These are phyloP conservation scores for Hoplodrina blanda DNA, from an alignment of 2,888 invertebrate genomes.

Conservation along the genomic window DNA sequence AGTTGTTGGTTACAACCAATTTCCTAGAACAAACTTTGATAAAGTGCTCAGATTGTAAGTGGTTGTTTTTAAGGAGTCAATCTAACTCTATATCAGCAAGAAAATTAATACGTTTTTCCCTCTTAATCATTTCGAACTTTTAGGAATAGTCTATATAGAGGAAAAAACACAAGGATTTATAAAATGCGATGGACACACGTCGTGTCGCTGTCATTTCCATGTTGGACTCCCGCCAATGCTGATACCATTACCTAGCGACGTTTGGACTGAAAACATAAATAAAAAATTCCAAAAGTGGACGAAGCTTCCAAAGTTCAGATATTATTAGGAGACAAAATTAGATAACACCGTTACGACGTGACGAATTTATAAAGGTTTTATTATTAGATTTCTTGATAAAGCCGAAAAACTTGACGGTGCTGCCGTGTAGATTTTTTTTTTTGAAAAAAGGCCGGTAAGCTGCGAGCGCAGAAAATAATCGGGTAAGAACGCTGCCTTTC, in stretches of 20 bases:
- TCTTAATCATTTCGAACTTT: conserved; percentile 19
- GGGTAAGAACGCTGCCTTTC: conserved; percentile 25
- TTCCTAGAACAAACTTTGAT: conserved; percentile 42
- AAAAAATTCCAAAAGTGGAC: conserved; percentile 46
- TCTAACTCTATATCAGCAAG: conserved; percentile 14
- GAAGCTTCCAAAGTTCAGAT: conserved; percentile 41
- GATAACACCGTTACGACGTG: conserved; percentile 59
- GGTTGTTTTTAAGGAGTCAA: conserved; percentile 27
- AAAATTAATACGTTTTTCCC: conserved; percentile 19
- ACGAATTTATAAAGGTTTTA: conserved; percentile 62
- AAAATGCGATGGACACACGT: conserved; percentile 62
- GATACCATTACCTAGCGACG: conserved; percentile 46
- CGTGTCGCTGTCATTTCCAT: conserved; percentile 57
- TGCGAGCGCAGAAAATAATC: conserved; percentile 34
- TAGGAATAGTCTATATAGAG: conserved; percentile 15
- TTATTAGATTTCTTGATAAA: conserved; percentile 63
- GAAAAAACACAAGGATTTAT: conserved; percentile 36
- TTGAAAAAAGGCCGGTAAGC: conserved; percentile 31
- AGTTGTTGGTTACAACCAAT: conserved; percentile 38
- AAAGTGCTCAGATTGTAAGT: conserved; percentile 19
- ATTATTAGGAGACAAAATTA: conserved; percentile 59
- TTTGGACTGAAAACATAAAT: conserved; percentile 36
- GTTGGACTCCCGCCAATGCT: conserved; percentile 63
- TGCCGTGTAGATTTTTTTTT: conserved; percentile 36
- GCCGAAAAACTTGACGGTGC: conserved; percentile 48